phyloP scores from a whole-genome alignment of 1,140 invertebrate species.

The Elysia chlorotica region DNA sequence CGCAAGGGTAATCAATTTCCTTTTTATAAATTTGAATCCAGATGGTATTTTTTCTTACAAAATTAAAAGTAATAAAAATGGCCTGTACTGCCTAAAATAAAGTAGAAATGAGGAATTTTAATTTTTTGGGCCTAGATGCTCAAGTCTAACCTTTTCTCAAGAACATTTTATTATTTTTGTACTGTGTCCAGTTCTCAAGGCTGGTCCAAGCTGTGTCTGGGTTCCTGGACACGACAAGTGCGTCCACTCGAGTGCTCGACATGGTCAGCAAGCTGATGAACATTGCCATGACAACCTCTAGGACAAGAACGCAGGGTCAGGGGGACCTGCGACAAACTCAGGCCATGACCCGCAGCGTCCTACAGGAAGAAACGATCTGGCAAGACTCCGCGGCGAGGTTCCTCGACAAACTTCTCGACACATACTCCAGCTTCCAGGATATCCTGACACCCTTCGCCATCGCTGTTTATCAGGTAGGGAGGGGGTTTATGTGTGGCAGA shows the following conservation, averaged over 20 bases:
- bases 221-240: constrained; percentile 39
- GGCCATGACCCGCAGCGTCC: constrained; percentile 6
- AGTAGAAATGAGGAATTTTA: too few species aligned
- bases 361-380: constrained; percentile 46
- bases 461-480: constrained; percentile 44
- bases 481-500: too few species aligned
- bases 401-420: constrained; percentile 31
- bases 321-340: background rate
- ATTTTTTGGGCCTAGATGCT: too few species aligned
- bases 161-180: too few species aligned
- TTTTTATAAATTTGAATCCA: too few species aligned
- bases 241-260: constrained; percentile 25
- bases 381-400: constrained; percentile 43
- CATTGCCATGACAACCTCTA: too few species aligned
- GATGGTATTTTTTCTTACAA: too few species aligned
- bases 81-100: too few species aligned
- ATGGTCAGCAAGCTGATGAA: constrained; percentile 43
- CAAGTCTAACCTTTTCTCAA: too few species aligned
- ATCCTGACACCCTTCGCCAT: constrained; percentile 45
- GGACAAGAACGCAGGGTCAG: background rate
- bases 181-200: constrained; percentile 31
- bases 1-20: too few species aligned
- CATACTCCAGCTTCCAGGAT: constrained; percentile 47
- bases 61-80: too few species aligned
- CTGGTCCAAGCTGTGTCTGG: constrained; percentile 39